Base-by-base conservation (phyloP, 2,797 vertebrate species). In the Rhabdomys pumilio region DNA sequence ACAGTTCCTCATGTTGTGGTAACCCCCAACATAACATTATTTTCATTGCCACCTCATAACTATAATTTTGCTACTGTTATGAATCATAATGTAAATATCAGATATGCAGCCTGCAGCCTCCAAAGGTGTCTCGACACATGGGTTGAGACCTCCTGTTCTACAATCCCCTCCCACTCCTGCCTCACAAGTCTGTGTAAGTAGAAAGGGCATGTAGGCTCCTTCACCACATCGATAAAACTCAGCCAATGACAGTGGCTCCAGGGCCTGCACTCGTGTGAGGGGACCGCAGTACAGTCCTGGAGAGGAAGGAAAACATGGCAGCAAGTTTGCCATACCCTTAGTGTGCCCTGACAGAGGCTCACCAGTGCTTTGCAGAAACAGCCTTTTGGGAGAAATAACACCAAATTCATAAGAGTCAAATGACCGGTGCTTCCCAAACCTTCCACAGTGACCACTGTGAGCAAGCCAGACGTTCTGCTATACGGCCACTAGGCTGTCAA, bases 371-470 rank as follows among this genome's bases (percentile, higher is more conserved):
- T 73, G 9, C 2, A 76, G 47, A 13, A 1, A 34, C 38, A 11
- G 47, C 53, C 86, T 95, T 47, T 96, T 6, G 24, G 29, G 50
- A 91, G 65, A 96, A 88, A 63, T 63, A 88, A 14, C 6, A 2
- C 93, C 87, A 90, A 44, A 4, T 89, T 41, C 85, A 53, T 0
- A 2, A 92, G 83, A 63, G 69, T 91, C 47, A 76, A 72, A 44
- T 84, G 76, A 44, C 63, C 4, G 73, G 47, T 94, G 47, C 26
- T 63, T 93, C 84, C 50, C 80, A 69, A 93, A 77, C n/a, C 82
- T 69, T 26, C 41, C 17, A 14, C 41, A 81, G 29, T 29, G 34
- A 69, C 77, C 4, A 1, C 15, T 6, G 4, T 50, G 44, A 63
- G 20, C 47, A 94, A 53, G 53, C 88, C 90, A 22, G 4, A 47